phyloP scores from a whole-genome alignment of 1,140 invertebrate species.

The Heliconius congener region DNA sequence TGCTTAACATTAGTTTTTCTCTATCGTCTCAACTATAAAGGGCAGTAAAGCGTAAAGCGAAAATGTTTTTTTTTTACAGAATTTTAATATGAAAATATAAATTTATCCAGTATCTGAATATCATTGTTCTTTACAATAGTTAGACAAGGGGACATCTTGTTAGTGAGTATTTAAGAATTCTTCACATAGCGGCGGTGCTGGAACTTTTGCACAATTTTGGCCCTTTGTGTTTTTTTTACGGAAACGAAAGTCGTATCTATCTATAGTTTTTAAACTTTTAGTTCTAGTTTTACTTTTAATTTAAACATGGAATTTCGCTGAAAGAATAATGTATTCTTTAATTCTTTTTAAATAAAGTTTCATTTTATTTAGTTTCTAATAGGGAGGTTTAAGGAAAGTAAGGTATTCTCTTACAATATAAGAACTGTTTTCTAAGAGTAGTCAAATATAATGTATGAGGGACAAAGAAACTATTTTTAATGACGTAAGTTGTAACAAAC shows the following conservation, averaged over 20 bases:
- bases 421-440: too few species aligned
- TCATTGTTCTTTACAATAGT: conserved; percentile 10
- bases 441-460: too few species aligned
- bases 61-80: too few species aligned
- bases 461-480: too few species aligned
- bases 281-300: background rate
- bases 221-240: background rate
- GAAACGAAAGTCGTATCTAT: background rate
- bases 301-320: background rate
- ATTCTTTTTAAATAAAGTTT: too few species aligned
- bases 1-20: too few species aligned
- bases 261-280: conserved; percentile 4
- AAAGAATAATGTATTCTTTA: background rate
- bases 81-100: background rate
- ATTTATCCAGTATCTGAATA: background rate
- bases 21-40: too few species aligned
- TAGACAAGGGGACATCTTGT: conserved; percentile 12
- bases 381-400: too few species aligned
- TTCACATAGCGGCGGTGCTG: conserved; percentile 10
- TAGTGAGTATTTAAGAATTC: conserved; percentile 14
- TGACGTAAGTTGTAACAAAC: too few species aligned
- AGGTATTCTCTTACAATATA: too few species aligned
- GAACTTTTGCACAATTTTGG: conserved; percentile 6
- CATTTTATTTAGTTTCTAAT: too few species aligned
- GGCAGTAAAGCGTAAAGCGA: too few species aligned